Evolutionary conservation across 2,797 vertebrate species (phyloP).

Genomic region (Spinibarbus caldwelli): DNA sequence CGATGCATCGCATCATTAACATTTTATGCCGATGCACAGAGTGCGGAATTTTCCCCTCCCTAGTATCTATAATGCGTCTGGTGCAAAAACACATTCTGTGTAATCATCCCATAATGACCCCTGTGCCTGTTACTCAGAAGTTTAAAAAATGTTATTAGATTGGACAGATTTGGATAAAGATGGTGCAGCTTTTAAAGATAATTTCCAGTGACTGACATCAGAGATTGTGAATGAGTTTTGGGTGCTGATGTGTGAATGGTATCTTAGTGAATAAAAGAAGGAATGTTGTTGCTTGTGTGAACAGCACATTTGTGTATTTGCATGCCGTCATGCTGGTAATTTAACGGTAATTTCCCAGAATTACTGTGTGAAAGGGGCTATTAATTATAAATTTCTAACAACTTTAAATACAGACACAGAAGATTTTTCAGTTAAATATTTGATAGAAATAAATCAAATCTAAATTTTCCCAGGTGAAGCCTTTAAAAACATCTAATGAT

Average conservation of each 20-base stretch:
- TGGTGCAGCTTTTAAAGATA: neutral
- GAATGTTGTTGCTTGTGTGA: neutral
- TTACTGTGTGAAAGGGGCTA: neutral
- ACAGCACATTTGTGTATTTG: neutral
- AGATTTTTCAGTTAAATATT: too few species aligned
- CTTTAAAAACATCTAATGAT: neutral
- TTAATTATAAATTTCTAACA: neutral
- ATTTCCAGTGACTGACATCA: neutral
- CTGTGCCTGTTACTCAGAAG: neutral
- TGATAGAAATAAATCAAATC: too few species aligned
- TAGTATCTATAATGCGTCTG: too few species aligned
- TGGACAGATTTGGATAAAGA: neutral
- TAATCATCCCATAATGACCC: neutral
- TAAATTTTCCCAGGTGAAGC: too few species aligned
- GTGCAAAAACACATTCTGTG: too few species aligned
- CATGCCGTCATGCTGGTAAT: neutral
- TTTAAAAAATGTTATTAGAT: neutral
- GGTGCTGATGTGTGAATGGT: neutral
- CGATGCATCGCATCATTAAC: too few species aligned
- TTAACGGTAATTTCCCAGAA: neutral
- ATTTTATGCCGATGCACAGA: too few species aligned
- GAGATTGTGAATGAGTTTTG: neutral
- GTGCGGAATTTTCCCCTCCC: too few species aligned
- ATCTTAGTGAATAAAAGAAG: neutral
- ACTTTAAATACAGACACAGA: too few species aligned